Percentiles rank a stretch among this genome's conserved stretches.
These are phyloP conservation scores for Zoanthus sociatus DNA, from an alignment of 92 coral and sea anemone genomes.

Conservation along the genomic window DNA sequence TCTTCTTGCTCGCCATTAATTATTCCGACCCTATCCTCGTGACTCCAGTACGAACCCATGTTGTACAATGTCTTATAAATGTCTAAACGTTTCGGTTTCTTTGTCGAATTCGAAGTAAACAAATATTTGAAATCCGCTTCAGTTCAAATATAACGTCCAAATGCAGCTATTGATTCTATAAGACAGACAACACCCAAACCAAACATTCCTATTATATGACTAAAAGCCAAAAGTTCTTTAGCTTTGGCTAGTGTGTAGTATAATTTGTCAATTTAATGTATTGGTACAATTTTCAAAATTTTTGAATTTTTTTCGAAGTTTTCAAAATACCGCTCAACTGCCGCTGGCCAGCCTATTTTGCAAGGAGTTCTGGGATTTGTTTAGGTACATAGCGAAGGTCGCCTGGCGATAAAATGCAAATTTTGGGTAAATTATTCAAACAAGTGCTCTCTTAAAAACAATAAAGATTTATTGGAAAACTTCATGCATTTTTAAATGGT, in stretches of 20 bases:
- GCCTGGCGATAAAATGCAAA: slow-evolving; percentile 52
- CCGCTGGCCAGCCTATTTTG: slow-evolving; percentile 32
- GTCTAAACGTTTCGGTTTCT: background rate
- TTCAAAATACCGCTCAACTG: slow-evolving; percentile 28
- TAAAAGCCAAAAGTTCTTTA: background rate
- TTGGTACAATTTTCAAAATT: too few relatives aligned
- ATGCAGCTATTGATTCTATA: background rate
- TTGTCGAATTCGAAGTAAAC: background rate
- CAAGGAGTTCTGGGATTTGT: slow-evolving; percentile 32
- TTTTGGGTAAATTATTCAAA: slow-evolving; percentile 1
- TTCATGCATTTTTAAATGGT: background rate
- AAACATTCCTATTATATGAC: background rate
- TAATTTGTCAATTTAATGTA: background rate
- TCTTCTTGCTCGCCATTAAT: background rate
- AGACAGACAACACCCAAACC: background rate
- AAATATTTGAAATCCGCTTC: background rate
- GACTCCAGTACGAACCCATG: slow-evolving; percentile 48
- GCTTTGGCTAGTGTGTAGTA: background rate
- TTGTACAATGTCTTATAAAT: background rate
- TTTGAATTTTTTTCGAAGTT: background rate
- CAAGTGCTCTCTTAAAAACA: background rate
- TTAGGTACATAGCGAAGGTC: background rate
- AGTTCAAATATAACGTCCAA: background rate
- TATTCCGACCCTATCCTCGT: slow-evolving; percentile 1
- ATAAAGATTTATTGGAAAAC: background rate